Percentiles rank a stretch among this genome's conserved stretches.
Evolutionary conservation across 2,888 invertebrate species (phyloP).

Genomic region (Gari tellinella): DNA sequence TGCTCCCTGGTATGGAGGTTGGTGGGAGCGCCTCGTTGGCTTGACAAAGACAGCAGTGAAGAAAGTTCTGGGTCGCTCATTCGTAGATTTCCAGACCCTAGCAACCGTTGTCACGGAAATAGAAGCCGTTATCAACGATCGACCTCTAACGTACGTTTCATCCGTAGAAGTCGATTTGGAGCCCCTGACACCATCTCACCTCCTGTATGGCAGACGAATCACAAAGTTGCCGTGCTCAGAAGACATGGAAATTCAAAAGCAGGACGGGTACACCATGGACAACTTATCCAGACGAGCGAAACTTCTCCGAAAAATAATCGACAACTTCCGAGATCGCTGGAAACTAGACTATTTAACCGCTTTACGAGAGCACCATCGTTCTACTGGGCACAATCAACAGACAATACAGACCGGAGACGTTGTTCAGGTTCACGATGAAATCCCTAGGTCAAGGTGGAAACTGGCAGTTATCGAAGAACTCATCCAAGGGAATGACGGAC

Average conservation of each 20-base stretch:
- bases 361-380: constrained; percentile 6
- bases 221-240: too few relatives aligned
- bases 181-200: too few relatives aligned
- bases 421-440: constrained; percentile 10
- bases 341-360: constrained; percentile 1
- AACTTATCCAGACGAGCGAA: constrained; percentile 1
- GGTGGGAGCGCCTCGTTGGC: too few relatives aligned
- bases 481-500: constrained; percentile 1
- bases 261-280: not conserved
- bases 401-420: not conserved
- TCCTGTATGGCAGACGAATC: too few relatives aligned
- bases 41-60: constrained; percentile 14
- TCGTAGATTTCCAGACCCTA: too few relatives aligned
- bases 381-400: not conserved
- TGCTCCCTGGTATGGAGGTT: too few relatives aligned
- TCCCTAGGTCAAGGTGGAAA: constrained; percentile 2
- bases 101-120: too few relatives aligned
- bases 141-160: too few relatives aligned
- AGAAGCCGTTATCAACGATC: too few relatives aligned
- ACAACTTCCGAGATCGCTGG: constrained; percentile 1
- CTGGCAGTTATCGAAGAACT: constrained; percentile 4
- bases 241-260: not conserved
- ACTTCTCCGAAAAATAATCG: not conserved
- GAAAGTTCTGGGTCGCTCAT: too few relatives aligned
- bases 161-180: too few relatives aligned